Evolutionary conservation across 2,797 vertebrate genomes (phyloP).

Genomic region (Lagodon rhomboides): DNA sequence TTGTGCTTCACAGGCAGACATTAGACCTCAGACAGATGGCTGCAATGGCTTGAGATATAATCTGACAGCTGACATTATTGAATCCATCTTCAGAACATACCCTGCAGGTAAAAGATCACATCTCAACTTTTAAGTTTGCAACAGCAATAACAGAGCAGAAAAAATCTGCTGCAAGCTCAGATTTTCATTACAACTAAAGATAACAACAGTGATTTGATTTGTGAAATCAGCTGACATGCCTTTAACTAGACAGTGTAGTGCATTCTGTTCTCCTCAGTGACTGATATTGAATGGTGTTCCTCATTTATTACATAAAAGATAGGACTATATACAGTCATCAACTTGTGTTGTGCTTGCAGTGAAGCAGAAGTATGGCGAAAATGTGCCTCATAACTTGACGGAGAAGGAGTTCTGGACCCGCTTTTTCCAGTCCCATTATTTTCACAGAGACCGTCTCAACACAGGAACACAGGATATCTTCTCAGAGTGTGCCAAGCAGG

Average conservation of each 20-base stretch:
- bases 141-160: background rate
- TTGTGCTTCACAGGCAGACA: conserved; percentile 91
- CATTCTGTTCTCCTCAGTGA: background rate
- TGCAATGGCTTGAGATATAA: conserved; percentile 98
- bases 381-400: conserved; percentile 97
- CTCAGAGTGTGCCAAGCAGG: conserved; percentile 98
- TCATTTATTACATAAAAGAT: background rate
- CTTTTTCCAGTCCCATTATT: conserved; percentile 99
- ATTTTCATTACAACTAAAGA: conserved; percentile 7
- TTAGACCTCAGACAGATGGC: conserved; percentile 97
- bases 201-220: background rate
- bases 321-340: conserved; percentile 1
- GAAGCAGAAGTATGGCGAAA: conserved; percentile 97
- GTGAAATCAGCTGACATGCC: background rate
- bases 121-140: background rate
- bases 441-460: conserved; percentile 97
- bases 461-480: conserved; percentile 97
- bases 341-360: conserved; percentile 85
- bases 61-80: conserved; percentile 97
- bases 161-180: background rate
- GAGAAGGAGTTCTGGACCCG: conserved; percentile 99
- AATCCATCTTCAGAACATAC: conserved; percentile 99
- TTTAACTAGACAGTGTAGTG: background rate
- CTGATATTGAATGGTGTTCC: conserved; percentile 3
- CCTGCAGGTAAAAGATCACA: conserved; percentile 90